Evolutionary conservation across 2,888 invertebrate genomes (phyloP), one percentile per base, ranked within the genome.

Genomic region (Agelastica alni): DNA sequence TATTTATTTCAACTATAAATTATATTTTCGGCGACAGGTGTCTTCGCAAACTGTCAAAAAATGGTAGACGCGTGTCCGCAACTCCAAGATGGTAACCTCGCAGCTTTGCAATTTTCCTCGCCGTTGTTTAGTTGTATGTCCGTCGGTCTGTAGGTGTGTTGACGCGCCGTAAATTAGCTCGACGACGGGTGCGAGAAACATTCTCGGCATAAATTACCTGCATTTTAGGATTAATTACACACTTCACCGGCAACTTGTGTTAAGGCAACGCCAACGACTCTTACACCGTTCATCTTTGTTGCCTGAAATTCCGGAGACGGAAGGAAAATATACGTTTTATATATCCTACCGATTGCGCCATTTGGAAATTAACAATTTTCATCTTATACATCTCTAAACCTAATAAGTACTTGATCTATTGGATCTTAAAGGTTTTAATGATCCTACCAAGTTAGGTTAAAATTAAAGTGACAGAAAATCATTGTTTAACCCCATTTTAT

Each of bases 221-320:
- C 77, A 75, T 77, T 77, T 77, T 76, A 74, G 73, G 75, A 75
- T 77, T 77, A 77, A 77, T 77, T 77, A 77, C 73, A 76, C 76
- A 77, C 76, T 76, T 75, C 75, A 75, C 74, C 75, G 72, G 73
- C 72, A 70, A 71, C 70, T 71, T 70, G 63, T 61, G 70, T 67
- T 66, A 56, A 52, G 51, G 56, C 56, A 59, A 48, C 56, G 56
- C 42, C 49, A 39, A 32, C 48, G 39, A 48, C 51, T 55, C 51
- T 37, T 45, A 45, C 34, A 42, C 56, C 46, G 43, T 47, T 56
- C 42, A 47, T 56, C 56, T 51, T 47, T 51, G 51, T 51, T 51
- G 14, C 22, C 49, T 42, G 32, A 22, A 49, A 41, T 49, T 49
- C 49, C 32, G 17, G 14, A 31, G 20, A 30, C 41, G 9, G 20